A percentile compares a stretch with the other conserved stretches of the same genome.
phyloP scores from a whole-genome alignment of 2,113 vertebrate species.

The Lophochroa leadbeateri region DNA sequence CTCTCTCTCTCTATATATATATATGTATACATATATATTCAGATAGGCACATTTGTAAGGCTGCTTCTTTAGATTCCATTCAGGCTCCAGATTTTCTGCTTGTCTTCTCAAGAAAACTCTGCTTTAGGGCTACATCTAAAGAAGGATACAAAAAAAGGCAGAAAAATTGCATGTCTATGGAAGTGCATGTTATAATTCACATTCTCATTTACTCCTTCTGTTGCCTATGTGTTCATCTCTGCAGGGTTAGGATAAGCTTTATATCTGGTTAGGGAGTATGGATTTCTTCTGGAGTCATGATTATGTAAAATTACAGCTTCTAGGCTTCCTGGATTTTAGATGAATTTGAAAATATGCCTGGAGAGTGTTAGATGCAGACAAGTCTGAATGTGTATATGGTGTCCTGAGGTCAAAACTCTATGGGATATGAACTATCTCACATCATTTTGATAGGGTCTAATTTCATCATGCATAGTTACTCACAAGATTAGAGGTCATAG shows the following conservation, averaged over 20 bases:
- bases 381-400: not conserved
- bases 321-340: not conserved
- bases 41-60: not conserved
- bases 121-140: not conserved
- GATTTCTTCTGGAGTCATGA: constrained; percentile 11
- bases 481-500: not conserved
- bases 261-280: not conserved
- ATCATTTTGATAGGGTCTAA: not conserved
- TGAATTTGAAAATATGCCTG: not conserved
- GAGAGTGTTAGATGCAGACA: not conserved
- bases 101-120: not conserved
- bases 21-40: not conserved
- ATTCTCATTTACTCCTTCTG: not conserved
- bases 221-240: not conserved
- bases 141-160: not conserved
- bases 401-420: not conserved
- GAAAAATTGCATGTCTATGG: not conserved
- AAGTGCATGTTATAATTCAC: not conserved
- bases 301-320: constrained; percentile 21
- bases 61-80: not conserved
- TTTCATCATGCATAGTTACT: not conserved
- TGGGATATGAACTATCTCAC: not conserved
- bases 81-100: not conserved
- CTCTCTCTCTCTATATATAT: not conserved
- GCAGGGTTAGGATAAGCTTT: not conserved